Conservation (phyloP, 2,797 vertebrate species). For the Hippocampus kuda region DNA sequence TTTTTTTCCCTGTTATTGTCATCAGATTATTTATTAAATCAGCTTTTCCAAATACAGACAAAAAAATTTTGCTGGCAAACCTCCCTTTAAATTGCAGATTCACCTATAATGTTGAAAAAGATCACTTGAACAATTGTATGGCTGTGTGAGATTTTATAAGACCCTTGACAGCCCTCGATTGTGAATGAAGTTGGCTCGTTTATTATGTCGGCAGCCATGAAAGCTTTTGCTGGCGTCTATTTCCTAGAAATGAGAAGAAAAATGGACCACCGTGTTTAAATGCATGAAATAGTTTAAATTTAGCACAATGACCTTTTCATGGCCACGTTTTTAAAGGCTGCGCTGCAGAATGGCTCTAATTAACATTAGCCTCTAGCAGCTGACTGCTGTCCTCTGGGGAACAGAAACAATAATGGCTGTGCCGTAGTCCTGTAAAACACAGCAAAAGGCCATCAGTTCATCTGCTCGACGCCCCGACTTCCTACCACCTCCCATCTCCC, state of each 20-base stretch:
- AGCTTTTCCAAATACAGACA: too few relatives aligned
- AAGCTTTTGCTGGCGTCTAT: slow-evolving; percentile 38
- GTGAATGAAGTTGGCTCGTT: slow-evolving; percentile 2
- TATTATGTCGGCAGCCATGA: slow-evolving; percentile 2
- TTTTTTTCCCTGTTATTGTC: not conserved
- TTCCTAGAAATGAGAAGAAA: slow-evolving; percentile 20
- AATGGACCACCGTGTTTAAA: slow-evolving; percentile 32
- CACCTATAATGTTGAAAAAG: not conserved
- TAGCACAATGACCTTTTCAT: slow-evolving; percentile 60
- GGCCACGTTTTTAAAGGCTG: slow-evolving; percentile 57
- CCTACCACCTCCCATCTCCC: not conserved
- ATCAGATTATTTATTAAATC: too few relatives aligned
- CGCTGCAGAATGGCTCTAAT: slow-evolving; percentile 65
- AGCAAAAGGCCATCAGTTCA: slow-evolving; percentile 60
- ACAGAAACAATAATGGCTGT: slow-evolving; percentile 46
- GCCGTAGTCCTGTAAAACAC: slow-evolving; percentile 57
- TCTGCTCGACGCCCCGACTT: slow-evolving; percentile 34
- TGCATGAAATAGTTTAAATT: slow-evolving; percentile 62
- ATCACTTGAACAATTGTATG: not conserved
- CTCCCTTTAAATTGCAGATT: too few relatives aligned
- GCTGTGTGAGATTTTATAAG: not conserved
- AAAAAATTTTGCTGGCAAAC: too few relatives aligned
- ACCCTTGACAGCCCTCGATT: not conserved
- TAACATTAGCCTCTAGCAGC: slow-evolving; percentile 66
- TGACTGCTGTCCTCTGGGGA: slow-evolving; percentile 58